Base-by-base conservation (phyloP, 1,140 invertebrate species). In the Reticulitermes speratus region DNA sequence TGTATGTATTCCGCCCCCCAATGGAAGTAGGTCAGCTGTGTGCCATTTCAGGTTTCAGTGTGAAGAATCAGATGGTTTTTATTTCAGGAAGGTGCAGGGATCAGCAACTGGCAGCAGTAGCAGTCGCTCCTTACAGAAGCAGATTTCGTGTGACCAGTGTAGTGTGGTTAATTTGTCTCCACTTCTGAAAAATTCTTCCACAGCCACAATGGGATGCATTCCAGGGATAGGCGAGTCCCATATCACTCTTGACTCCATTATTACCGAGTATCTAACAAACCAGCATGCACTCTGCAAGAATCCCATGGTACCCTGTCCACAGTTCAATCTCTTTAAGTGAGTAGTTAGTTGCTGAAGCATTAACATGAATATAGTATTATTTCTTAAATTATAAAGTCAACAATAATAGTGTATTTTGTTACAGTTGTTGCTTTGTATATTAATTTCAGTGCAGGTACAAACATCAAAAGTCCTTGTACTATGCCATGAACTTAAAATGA, bases 251-350 rank as follows among this genome's bases (percentile, higher is more conserved):
- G 96, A 98, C 90, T 96, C 96, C 45, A 99, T 99, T 90, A 97
- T 99, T 69, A 98, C 96, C 0, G 97, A 98, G 91, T 99, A 99
- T 92, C 93, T 99, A 69, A 96, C 97, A 81, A 98, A 99, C 92
- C 98, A 99, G 91, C 97, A 98, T 91, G 95, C 97, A n/a, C 91
- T 97, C 8, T 98, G 97, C 92, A 97, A 97, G 93, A 97, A 97
- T 91, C 97, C 97, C 9, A 97, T 97, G 93, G 96, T 96, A 44
- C 97, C 96, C 0, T 97, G 96, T 91, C 97, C 97, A 21, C 96
- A 97, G 90, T 98, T 98, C 89, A 97, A 97, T 91, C 92, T 98
- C 52, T 96, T 97, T 88, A 93, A 95, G 94, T 95, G 90, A 93
- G 94, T 93, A 88, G 84, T 84, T 55, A 55, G 19, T 21, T 55